phyloP scores from a whole-genome alignment of 2,113 vertebrate genomes.

The Salvelinus namaycush region DNA sequence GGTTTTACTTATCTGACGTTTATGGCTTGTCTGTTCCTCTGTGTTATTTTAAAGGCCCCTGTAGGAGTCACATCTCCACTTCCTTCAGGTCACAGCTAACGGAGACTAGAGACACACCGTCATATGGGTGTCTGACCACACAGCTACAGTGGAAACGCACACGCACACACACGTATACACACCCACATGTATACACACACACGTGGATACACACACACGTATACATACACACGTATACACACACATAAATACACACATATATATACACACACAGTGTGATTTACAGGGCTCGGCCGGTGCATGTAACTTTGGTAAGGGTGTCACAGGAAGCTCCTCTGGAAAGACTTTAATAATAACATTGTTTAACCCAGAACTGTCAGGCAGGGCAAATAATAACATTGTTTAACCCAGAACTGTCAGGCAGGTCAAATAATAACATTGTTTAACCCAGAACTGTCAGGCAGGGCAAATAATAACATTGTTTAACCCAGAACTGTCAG shows the following conservation, averaged over 20 bases:
- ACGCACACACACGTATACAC: slow-evolving; percentile 11
- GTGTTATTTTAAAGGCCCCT: slow-evolving; percentile 24
- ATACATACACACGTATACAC: slow-evolving; percentile 1
- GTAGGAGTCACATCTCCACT: background rate
- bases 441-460: no score
- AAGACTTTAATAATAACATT: slow-evolving; percentile 71
- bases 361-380: slow-evolving; percentile 76
- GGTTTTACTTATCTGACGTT: slow-evolving; percentile 33
- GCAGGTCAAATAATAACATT: slow-evolving; percentile 30
- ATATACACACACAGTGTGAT: slow-evolving; percentile 46
- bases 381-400: slow-evolving; percentile 57
- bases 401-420: slow-evolving; percentile 76
- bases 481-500: no score
- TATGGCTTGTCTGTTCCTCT: slow-evolving; percentile 20
- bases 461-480: no score
- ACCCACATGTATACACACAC: background rate
- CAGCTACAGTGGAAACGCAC: slow-evolving; percentile 3
- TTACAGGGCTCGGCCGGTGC: slow-evolving; percentile 59
- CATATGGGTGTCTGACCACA: background rate
- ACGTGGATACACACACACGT: background rate
- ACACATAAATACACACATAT: background rate
- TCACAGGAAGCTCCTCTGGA: slow-evolving; percentile 55
- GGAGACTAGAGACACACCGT: no score
- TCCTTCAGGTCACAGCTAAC: slow-evolving; percentile 20
- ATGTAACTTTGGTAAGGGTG: slow-evolving; percentile 71